Evolutionary conservation across 2,797 vertebrate genomes (phyloP).

Genomic region (Ficedula albicollis): DNA sequence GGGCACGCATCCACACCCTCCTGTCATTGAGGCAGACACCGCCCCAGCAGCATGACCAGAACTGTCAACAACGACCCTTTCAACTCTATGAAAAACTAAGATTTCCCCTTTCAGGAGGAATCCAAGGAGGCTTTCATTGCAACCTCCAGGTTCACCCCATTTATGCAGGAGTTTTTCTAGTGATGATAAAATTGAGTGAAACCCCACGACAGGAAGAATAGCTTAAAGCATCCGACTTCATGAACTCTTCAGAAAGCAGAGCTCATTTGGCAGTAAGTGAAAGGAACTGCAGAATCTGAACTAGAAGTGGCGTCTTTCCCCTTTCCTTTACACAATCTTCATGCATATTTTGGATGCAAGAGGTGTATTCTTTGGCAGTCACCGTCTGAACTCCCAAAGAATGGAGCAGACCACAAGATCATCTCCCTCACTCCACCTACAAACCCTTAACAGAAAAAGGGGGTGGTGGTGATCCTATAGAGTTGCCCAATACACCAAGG

Average conservation of each 20-base stretch:
- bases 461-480: rapidly evolving
- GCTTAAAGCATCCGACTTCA: background rate
- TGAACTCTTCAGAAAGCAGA: background rate
- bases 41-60: background rate
- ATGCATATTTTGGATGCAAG: conserved; percentile 1
- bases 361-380: conserved; percentile 19
- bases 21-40: background rate
- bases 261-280: background rate
- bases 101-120: background rate
- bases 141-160: background rate
- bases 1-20: background rate
- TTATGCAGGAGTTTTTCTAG: background rate
- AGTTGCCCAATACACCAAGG: rapidly evolving
- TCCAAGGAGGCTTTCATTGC: background rate
- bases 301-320: background rate
- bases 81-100: background rate
- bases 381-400: background rate
- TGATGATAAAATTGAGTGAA: background rate
- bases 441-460: background rate
- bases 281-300: background rate
- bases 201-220: background rate
- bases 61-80: background rate
- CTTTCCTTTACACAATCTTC: background rate
- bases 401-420: background rate
- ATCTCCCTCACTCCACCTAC: background rate